Conservation (phyloP, 2,113 vertebrate species). For the Bothrops jararaca region DNA sequence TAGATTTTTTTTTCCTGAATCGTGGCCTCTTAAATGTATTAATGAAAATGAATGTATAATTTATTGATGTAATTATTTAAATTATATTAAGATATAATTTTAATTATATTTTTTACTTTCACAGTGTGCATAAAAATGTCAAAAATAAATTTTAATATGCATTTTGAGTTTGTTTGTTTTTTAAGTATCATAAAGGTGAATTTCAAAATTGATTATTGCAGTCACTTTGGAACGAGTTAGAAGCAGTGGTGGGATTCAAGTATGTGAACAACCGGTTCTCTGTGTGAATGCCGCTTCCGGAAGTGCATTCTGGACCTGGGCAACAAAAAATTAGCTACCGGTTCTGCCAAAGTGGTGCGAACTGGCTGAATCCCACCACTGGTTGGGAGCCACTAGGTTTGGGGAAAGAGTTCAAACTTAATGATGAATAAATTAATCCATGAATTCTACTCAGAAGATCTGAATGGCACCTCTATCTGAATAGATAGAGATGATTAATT, state of each 20-base stretch:
- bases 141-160: conserved; percentile 15
- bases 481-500: not conserved
- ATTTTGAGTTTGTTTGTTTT: not conserved
- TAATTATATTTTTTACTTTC: conserved; percentile 11
- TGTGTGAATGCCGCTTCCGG: no score
- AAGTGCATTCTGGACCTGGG: no score
- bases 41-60: not conserved
- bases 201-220: not conserved
- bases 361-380: no score
- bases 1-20: not conserved
- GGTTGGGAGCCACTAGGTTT: not conserved
- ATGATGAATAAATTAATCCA: not conserved
- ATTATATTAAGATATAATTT: not conserved
- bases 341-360: no score
- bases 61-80: conserved; percentile 2
- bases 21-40: not conserved
- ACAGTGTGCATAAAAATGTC: not conserved
- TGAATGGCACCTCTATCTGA: not conserved
- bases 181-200: not conserved
- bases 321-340: no score
- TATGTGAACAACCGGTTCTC: no score
- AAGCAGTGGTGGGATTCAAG: not conserved
- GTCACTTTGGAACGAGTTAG: not conserved
- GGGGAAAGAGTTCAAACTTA: not conserved
- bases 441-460: not conserved